These are phyloP conservation scores for Elephas maximus DNA, from an alignment of 2,113 vertebrate species.

Conservation along the genomic window DNA sequence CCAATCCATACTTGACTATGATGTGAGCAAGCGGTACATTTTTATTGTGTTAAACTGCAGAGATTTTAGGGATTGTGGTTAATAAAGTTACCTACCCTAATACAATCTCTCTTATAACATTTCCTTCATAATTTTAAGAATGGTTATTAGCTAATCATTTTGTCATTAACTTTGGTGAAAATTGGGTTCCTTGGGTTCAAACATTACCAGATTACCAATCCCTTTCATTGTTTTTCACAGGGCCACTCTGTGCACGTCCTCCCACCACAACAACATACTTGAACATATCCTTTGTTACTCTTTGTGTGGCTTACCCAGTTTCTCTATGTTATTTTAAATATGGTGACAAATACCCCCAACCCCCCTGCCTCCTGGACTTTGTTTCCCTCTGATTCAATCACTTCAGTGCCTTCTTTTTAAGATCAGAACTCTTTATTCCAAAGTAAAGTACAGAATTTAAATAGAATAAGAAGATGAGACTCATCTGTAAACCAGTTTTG, in stretches of 20 bases:
- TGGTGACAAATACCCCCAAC: neutral
- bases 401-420: conserved; percentile 42
- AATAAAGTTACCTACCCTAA: neutral
- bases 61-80: neutral
- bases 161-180: conserved; percentile 38
- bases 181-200: neutral
- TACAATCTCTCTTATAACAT: neutral
- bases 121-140: conserved; percentile 25
- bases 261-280: neutral
- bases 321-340: conserved; percentile 7
- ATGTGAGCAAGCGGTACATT: neutral
- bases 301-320: neutral
- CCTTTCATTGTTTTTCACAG: neutral
- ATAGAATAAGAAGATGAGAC: neutral
- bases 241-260: neutral
- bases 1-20: neutral
- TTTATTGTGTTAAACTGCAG: neutral
- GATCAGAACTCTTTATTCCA: conserved; percentile 17
- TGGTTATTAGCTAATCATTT: neutral
- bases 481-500: conserved; percentile 41
- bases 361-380: neutral
- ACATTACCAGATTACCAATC: neutral
- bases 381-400: neutral
- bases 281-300: neutral
- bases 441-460: conserved; percentile 18